A percentile compares a stretch with the other conserved stretches of the same genome.
phyloP scores from a whole-genome alignment of 2,888 invertebrate species.

The Caenorhabditis becei region DNA sequence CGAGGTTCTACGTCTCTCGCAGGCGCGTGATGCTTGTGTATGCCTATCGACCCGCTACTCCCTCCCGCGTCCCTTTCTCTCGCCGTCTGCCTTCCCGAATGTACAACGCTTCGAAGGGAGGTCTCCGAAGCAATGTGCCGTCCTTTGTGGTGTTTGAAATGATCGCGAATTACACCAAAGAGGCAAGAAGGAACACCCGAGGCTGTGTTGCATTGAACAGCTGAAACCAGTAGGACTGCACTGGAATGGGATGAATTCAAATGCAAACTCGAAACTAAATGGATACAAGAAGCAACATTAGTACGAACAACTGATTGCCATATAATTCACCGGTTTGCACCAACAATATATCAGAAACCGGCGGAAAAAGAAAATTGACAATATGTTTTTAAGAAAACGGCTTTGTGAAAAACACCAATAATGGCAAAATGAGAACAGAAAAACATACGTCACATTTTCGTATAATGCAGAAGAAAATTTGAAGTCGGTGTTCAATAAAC shows the following conservation, averaged over 20 bases:
- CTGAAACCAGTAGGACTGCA: not conserved
- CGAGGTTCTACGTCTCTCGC: conserved; percentile 25
- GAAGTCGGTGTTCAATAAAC: not conserved
- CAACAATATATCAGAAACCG: no score
- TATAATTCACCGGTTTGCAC: no score
- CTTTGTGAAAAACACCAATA: no score
- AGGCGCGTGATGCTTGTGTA: conserved; percentile 40
- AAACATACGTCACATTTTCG: no score
- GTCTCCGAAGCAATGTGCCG: conserved; percentile 21
- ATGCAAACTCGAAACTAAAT: no score
- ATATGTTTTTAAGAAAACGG: no score
- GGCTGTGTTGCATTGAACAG: conserved; percentile 7
- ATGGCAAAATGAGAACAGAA: no score
- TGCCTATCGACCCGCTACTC: conserved; percentile 44
- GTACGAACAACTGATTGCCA: no score
- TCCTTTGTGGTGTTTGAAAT: conserved; percentile 29
- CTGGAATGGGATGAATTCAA: no score
- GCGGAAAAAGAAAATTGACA: no score
- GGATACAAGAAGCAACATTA: no score
- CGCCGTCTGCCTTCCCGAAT: conserved; percentile 19
- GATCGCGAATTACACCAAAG: not conserved
- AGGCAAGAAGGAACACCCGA: not conserved
- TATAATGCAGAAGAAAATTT: not conserved
- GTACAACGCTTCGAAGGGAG: conserved; percentile 25
- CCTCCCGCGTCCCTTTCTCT: conserved; percentile 6